Base-by-base conservation (phyloP, 2,113 vertebrate genomes). In the Scomber japonicus region DNA sequence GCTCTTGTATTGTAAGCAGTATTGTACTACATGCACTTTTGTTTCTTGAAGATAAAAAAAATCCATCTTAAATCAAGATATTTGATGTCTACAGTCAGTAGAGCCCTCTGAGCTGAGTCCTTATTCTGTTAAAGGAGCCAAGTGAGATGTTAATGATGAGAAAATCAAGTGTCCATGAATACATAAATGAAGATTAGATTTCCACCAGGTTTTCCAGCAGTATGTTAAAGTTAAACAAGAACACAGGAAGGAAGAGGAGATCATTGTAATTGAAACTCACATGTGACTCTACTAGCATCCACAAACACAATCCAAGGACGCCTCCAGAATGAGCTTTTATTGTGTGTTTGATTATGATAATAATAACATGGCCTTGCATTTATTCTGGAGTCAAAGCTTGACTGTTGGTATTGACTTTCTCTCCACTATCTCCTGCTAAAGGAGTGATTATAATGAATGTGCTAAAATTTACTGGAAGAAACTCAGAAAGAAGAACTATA, bases 261-360 rank as follows among this genome's bases (percentile, higher is more conserved):
- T 5, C 17, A 49, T 55, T 55, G 48, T 65, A 76, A 78, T 80
- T n/a, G 21, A 82, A 71, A 65, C 21, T 19, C 66, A 80, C 51
- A 72, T 79, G 69, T 61, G 21, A 21, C 21, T 21, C 69, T 60
- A 27, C 49, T 44, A 2, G 15, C 14, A 74, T 6, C 12, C 54
- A 70, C 46, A 53, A 51, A 57, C 30, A 67, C 44, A 46, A 19
- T 64, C 56, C 15, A 11, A 46, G 16, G 61, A 78, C 3, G 11
- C 14, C 11, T 67, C 31, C 31, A 53, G 44, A 71, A 59, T 67
- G n/a, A 35, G 12, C 54, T 68, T 65, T 35, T 62, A 27, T 35
- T 13, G 56, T 53, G 24, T 55, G 31, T 61, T 71, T 84, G 11
- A 51, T 66, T 76, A 63, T 48, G 14, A 2, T 54, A 56, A 44